These are phyloP conservation scores for Morone chrysops DNA, from an alignment of 2,113 vertebrate species.

Conservation along the genomic window DNA sequence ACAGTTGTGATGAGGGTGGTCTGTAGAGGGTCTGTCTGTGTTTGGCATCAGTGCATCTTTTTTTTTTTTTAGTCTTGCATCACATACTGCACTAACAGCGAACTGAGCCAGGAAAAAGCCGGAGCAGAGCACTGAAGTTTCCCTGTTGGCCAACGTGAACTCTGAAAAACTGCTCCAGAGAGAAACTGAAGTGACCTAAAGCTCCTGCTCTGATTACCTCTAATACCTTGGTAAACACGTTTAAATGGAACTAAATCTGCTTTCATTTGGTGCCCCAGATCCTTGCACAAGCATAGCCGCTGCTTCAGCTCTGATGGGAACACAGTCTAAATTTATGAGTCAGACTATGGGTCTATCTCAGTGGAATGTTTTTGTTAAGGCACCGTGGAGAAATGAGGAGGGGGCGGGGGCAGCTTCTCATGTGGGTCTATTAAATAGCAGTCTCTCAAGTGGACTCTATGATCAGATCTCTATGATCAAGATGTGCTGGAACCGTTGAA, in stretches of 20 bases:
- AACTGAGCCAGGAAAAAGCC: too few relatives aligned
- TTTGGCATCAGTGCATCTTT: too few relatives aligned
- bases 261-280: neutral
- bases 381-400: conserved; percentile 28
- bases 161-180: neutral
- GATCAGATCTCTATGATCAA: neutral
- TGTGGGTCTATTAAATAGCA: conserved; percentile 35
- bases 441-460: neutral
- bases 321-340: conserved; percentile 63
- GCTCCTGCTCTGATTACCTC: neutral
- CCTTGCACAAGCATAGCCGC: neutral
- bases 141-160: neutral
- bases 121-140: neutral
- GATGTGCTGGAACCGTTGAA: neutral
- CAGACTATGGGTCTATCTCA: conserved; percentile 53
- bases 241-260: conserved; percentile 20
- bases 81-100: too few relatives aligned
- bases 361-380: conserved; percentile 74
- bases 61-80: too few relatives aligned
- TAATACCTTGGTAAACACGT: conserved; percentile 27
- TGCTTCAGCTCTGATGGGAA: conserved; percentile 32
- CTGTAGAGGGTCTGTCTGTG: too few relatives aligned
- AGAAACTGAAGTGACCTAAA: neutral
- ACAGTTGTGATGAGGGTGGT: too few relatives aligned
- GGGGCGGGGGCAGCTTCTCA: neutral